Conservation (phyloP, 2,113 vertebrate genomes). For the Ascaphus truei region DNA sequence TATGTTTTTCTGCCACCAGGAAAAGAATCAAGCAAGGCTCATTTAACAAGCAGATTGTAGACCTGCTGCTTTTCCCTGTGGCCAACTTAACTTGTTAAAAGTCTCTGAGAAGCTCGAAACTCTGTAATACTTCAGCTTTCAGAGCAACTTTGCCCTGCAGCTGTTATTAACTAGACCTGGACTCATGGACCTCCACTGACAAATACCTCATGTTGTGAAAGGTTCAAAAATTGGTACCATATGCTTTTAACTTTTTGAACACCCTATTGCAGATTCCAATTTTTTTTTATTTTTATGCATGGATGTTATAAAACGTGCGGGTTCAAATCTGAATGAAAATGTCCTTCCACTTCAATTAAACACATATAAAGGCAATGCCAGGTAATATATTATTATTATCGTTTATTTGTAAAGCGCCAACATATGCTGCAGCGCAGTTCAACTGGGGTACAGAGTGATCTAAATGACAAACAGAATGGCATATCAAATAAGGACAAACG, state of each 20-base stretch:
- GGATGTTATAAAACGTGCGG: no score
- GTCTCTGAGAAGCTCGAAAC: constrained; percentile 44
- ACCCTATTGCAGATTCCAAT: constrained; percentile 16
- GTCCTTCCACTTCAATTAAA: no score
- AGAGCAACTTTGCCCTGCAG: constrained; percentile 48
- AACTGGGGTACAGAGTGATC: no score
- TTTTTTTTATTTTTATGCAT: no score
- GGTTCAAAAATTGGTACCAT: constrained; percentile 54
- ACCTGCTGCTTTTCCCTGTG: constrained; percentile 45
- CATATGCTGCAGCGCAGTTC: no score
- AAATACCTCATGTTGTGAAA: constrained; percentile 45
- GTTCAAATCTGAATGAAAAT: no score
- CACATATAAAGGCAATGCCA: no score
- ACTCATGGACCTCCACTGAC: constrained; percentile 44
- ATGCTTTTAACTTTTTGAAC: constrained; percentile 49
- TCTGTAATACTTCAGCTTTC: constrained; percentile 36
- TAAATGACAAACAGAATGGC: no score
- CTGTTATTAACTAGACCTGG: constrained; percentile 56
- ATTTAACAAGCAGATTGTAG: constrained; percentile 47
- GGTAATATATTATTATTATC: no score
- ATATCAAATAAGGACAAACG: no score
- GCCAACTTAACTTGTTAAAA: constrained; percentile 53
- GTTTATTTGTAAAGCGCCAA: no score
- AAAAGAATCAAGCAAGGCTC: constrained; percentile 43
- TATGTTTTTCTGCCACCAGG: constrained; percentile 36